Evolutionary conservation across 2,888 invertebrate genomes (phyloP), one percentile per base, ranked within the genome.

Genomic region (Sphaeridia pumilis): DNA sequence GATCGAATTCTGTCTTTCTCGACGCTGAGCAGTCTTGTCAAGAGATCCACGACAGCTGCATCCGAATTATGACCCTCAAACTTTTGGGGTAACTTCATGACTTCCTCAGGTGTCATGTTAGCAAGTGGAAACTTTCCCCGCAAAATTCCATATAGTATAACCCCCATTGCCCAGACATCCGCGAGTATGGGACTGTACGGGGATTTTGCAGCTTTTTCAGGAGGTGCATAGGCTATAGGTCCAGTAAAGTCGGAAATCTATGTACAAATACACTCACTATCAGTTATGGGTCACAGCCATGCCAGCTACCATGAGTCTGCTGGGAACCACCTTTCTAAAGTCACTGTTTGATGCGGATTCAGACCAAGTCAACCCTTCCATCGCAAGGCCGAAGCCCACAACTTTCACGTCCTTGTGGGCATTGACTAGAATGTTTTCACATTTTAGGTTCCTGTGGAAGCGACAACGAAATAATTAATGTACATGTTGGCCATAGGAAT

Each of bases 341-440:
- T 21, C n/a, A 17, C 31, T 31, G 17, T 47, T 44, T 10, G 42
- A 4, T 2, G 14, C 17, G 21, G 41, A 46, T 38, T 46, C 47
- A 22, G 25, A 34, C 56, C 56, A 56, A 2, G 53, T 38, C 5
- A 56, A 46, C 22, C 53, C 38, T 10, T 28, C 22, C 4, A 27
- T 31, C 3, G 54, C 53, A 42, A 54, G 47, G 12, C 56, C 54
- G 50, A 56, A 56, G 47, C 54, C 56, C 1, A 54, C 27, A 5
- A 54, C 4, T 41, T 44, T 20, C 1, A 56, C 35, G 34, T 54
- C 46, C 20, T 41, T 24, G 4, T 48, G 22, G 3, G 14, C 22
- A 27, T 54, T 50, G 35, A 56, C 17, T 12, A 56, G 22, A 36
- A 56, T 50, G 38, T 56, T 56, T 26, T 56, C 56, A 43, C 53